Evolutionary conservation across 2,888 invertebrate species (phyloP).

Genomic region (Monopis laevigella): DNA sequence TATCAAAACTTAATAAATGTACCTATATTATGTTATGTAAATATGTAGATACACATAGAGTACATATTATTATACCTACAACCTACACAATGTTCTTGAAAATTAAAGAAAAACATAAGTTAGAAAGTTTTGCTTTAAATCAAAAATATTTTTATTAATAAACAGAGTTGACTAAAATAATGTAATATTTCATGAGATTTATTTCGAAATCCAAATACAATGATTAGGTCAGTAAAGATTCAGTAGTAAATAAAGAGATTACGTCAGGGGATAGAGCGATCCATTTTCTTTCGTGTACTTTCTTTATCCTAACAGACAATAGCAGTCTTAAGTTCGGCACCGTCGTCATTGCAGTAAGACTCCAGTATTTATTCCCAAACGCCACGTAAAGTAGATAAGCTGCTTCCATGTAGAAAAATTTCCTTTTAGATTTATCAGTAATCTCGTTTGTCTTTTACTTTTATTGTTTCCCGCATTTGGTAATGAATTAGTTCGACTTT

Average conservation of each 20-base stretch:
- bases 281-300: slow-evolving; percentile 37
- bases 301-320: slow-evolving; percentile 54
- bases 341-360: slow-evolving; percentile 45
- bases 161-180: no score
- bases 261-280: slow-evolving; percentile 28
- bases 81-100: no score
- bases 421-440: slow-evolving; percentile 50
- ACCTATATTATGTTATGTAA: no score
- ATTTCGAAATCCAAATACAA: slow-evolving; percentile 22
- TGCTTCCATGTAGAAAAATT: slow-evolving; percentile 43
- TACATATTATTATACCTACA: no score
- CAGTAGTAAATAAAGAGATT: slow-evolving; percentile 46
- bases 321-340: slow-evolving; percentile 42
- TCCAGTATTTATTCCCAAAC: slow-evolving; percentile 48
- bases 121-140: no score
- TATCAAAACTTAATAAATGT: no score
- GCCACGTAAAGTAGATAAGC: slow-evolving; percentile 51
- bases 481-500: slow-evolving; percentile 49
- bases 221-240: slow-evolving; percentile 37
- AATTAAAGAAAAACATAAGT: no score
- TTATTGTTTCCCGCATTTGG: slow-evolving; percentile 49
- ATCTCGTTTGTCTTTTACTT: slow-evolving; percentile 49
- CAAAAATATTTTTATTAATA: no score
- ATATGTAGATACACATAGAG: no score
- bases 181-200: slow-evolving; percentile 1